Evolutionary conservation across 2,888 invertebrate species (phyloP).

Genomic region (Tiliacea citrago): DNA sequence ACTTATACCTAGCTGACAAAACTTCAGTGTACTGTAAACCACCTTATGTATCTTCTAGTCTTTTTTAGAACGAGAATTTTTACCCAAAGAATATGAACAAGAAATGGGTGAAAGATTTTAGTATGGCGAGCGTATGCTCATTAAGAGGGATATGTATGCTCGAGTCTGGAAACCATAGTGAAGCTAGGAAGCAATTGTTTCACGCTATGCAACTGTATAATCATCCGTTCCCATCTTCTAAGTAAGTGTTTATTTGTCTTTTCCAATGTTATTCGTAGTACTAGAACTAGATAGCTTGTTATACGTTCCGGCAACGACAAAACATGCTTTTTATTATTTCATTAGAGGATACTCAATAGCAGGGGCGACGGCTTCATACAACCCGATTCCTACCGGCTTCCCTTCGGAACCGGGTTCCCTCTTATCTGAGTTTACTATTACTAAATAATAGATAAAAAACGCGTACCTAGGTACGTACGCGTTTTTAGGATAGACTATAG

Average conservation of each 20-base stretch:
- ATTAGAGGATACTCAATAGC: not conserved
- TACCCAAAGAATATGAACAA: conserved; percentile 61
- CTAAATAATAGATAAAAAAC: too few species aligned
- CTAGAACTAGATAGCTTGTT: not conserved
- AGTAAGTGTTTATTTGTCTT: conserved; percentile 30
- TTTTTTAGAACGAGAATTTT: conserved; percentile 65
- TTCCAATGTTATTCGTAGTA: not conserved
- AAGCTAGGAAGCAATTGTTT: conserved; percentile 76
- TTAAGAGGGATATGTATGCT: conserved; percentile 78
- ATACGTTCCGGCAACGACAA: not conserved
- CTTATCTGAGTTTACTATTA: too few species aligned
- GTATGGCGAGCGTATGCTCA: conserved; percentile 76
- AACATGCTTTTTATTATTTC: not conserved
- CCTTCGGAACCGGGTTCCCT: too few species aligned
- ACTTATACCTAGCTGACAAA: not conserved
- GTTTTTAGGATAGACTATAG: too few species aligned
- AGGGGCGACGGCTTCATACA: too few species aligned
- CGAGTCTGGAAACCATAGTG: conserved; percentile 75
- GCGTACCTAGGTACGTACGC: too few species aligned
- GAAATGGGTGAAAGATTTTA: conserved; percentile 78
- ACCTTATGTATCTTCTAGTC: not conserved
- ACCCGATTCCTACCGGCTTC: too few species aligned
- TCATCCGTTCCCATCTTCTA: conserved; percentile 64
- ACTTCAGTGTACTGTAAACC: not conserved
- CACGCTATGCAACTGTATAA: conserved; percentile 78